Conservation (phyloP, 2,888 invertebrate species). For the Agrotis puta region DNA sequence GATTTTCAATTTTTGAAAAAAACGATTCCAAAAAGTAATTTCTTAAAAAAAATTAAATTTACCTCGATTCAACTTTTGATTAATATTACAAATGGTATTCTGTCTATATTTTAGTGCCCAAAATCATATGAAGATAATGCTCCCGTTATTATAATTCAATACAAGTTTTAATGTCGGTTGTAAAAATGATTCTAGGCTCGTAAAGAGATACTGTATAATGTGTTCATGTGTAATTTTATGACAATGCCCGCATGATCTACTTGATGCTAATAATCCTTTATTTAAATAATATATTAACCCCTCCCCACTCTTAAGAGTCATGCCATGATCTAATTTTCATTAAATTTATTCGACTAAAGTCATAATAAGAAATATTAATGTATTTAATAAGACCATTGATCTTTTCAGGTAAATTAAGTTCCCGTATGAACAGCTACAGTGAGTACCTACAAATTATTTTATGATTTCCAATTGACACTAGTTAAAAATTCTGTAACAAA, state of each 20-base stretch:
- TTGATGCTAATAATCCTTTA: conserved; percentile 61
- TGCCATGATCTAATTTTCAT: conserved; percentile 36
- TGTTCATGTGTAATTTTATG: conserved; percentile 80
- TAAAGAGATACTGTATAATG: conserved; percentile 82
- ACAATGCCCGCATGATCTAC: conserved; percentile 79
- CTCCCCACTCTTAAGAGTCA: conserved; percentile 27
- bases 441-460: conserved; percentile 67
- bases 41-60: neutral
- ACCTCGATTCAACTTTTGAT: neutral
- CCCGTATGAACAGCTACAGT: conserved; percentile 67
- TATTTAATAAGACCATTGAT: conserved; percentile 35
- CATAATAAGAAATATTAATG: neutral
- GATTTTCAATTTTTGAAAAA: neutral
- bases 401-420: conserved; percentile 78
- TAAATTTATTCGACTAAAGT: neutral
- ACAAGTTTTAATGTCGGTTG: conserved; percentile 77
- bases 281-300: conserved; percentile 57
- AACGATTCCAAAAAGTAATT: neutral
- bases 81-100: conserved; percentile 4
- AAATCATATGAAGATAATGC: conserved; percentile 54
- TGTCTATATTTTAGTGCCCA: conserved; percentile 21
- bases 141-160: conserved; percentile 73
- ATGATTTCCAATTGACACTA: conserved; percentile 42
- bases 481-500: neutral
- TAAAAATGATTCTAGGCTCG: conserved; percentile 81